Conservation (phyloP, 2,113 vertebrate species). For the Theristicus caerulescens region DNA sequence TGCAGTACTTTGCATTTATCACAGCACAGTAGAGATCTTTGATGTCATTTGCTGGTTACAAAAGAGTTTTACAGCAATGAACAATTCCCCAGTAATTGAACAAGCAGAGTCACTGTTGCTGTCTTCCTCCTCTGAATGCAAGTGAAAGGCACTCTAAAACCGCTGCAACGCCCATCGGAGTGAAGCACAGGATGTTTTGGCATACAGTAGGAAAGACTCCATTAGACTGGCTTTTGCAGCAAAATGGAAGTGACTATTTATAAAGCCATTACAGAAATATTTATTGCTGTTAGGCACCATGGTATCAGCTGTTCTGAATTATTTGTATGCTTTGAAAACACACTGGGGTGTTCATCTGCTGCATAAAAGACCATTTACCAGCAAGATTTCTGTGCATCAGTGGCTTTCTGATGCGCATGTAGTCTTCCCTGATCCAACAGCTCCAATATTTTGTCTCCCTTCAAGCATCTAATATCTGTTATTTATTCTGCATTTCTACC, state of each 20-base stretch:
- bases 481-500: background rate
- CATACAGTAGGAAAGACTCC: background rate
- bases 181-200: background rate
- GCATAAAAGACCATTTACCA: background rate
- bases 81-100: background rate
- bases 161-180: background rate
- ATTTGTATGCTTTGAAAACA: background rate
- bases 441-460: background rate
- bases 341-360: background rate
- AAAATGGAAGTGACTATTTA: background rate
- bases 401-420: background rate
- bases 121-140: background rate
- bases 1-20: background rate
- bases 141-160: background rate
- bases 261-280: background rate
- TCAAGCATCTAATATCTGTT: background rate
- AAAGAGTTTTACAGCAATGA: background rate
- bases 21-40: background rate
- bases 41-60: background rate
- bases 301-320: background rate
- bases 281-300: background rate
- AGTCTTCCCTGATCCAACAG: background rate
- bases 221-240: background rate
- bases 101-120: background rate
- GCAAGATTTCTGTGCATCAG: background rate